Percentiles rank a stretch among this genome's conserved stretches.
Evolutionary conservation across 2,113 vertebrate genomes (phyloP).

Genomic region (Halichoeres trimaculatus): DNA sequence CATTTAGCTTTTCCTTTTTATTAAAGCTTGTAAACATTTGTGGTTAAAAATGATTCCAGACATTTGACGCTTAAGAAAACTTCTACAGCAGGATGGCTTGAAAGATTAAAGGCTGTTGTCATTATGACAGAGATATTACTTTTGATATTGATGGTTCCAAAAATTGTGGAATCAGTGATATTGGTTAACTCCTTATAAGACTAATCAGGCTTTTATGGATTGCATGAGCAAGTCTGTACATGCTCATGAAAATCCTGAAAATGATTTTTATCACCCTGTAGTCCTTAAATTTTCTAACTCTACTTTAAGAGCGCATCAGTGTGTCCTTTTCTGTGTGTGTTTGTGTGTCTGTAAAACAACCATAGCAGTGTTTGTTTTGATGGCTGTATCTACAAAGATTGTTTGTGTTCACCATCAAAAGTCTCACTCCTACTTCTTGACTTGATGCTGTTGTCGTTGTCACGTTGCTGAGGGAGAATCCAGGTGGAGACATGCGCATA

Average conservation of each 20-base stretch:
- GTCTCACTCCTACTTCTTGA: constrained; percentile 67
- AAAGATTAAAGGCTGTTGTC: background rate
- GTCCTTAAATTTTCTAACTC: background rate
- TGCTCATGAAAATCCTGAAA: background rate
- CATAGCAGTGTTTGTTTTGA: background rate
- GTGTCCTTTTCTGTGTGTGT: too few species aligned
- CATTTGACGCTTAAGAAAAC: constrained; percentile 14
- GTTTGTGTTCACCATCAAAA: constrained; percentile 58
- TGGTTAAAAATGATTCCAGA: constrained; percentile 37
- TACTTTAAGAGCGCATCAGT: too few species aligned
- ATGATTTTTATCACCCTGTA: background rate
- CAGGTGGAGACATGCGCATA: constrained; percentile 78
- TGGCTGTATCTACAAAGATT: constrained; percentile 45
- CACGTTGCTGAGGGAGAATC: constrained; percentile 78
- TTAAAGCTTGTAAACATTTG: constrained; percentile 51
- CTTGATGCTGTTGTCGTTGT: constrained; percentile 64
- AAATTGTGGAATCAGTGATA: background rate
- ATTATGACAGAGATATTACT: background rate
- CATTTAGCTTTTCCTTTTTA: constrained; percentile 55
- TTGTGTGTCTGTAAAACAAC: constrained; percentile 10
- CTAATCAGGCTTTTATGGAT: background rate
- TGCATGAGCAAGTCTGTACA: constrained; percentile 13
- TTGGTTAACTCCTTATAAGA: background rate
- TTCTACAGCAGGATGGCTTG: background rate
- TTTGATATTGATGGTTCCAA: background rate